Evolutionary conservation across 2,888 invertebrate species (phyloP).

Genomic region (Trachelus iudaicus): DNA sequence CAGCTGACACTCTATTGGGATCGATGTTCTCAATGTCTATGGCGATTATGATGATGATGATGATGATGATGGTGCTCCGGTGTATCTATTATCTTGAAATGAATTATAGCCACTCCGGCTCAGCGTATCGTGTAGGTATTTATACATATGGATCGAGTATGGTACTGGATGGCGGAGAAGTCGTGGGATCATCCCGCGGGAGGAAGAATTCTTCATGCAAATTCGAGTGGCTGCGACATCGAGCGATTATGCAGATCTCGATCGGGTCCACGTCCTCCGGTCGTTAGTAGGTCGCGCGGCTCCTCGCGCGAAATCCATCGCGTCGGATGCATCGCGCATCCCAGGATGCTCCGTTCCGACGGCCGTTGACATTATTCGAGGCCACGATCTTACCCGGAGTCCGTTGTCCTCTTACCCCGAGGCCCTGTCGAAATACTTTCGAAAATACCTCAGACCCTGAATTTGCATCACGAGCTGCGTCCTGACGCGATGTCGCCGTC

Average conservation of each 20-base stretch:
- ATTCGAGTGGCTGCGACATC: slow-evolving; percentile 31
- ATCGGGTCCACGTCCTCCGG: not conserved
- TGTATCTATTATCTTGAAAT: not conserved
- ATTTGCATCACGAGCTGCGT: not conserved
- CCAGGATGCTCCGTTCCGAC: not conserved
- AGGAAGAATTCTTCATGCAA: slow-evolving; percentile 39
- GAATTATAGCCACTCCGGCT: not conserved
- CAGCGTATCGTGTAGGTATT: not conserved
- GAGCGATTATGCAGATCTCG: slow-evolving; percentile 39
- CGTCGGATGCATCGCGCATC: not conserved
- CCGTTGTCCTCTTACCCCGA: not conserved
- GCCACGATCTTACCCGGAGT: not conserved
- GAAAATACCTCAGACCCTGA: slow-evolving; percentile 30
- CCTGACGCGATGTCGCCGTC: not conserved
- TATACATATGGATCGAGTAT: not conserved
- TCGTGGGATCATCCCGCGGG: not conserved
- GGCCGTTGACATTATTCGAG: not conserved
- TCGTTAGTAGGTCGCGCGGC: slow-evolving; percentile 17
- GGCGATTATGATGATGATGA: not conserved
- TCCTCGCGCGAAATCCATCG: slow-evolving; percentile 2
- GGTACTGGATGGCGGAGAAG: not conserved
- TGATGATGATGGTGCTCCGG: not conserved
- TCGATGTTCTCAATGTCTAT: not conserved
- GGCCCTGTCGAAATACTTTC: slow-evolving; percentile 34
- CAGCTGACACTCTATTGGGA: not conserved